These are phyloP conservation scores for Chloroclystis v-ata DNA, from an alignment of 2,888 invertebrate genomes.

Conservation along the genomic window DNA sequence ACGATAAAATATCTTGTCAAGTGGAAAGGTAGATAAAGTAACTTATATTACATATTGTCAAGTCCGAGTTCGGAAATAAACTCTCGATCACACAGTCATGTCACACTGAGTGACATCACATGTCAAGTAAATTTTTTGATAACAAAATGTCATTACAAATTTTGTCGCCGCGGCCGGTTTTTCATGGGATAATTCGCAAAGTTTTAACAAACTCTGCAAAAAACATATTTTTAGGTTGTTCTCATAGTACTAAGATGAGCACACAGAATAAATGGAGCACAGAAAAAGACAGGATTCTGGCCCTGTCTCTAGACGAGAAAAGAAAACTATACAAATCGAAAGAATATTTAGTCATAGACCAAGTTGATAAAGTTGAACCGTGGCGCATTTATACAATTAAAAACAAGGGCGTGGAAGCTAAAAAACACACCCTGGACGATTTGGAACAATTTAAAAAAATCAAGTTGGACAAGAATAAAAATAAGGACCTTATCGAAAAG, in stretches of 20 bases:
- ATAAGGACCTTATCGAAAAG: constrained; percentile 74
- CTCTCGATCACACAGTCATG: too few relatives aligned
- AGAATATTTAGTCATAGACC: constrained; percentile 56
- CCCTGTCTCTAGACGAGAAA: constrained; percentile 74
- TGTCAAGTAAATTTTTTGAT: too few relatives aligned
- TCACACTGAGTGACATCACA: too few relatives aligned
- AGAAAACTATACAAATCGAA: constrained; percentile 65
- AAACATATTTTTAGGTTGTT: constrained; percentile 22
- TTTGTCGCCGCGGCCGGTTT: not conserved
- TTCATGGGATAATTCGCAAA: constrained; percentile 25
- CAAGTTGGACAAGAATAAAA: constrained; percentile 50
- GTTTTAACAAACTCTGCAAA: constrained; percentile 13
- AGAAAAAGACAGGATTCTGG: constrained; percentile 74
- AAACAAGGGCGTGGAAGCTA: constrained; percentile 50
- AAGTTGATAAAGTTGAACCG: constrained; percentile 73
- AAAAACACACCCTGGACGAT: constrained; percentile 60
- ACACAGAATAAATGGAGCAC: constrained; percentile 59
- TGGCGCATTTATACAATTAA: constrained; percentile 75
- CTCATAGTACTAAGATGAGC: constrained; percentile 54
- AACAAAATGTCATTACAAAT: not conserved
- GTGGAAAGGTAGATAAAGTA: too few relatives aligned
- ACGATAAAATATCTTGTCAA: too few relatives aligned
- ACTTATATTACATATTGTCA: too few relatives aligned
- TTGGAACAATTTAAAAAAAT: constrained; percentile 50
- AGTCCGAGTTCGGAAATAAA: too few relatives aligned